Evolutionary conservation across 2,797 vertebrate species (phyloP).

Genomic region (Eulemur mongoz): DNA sequence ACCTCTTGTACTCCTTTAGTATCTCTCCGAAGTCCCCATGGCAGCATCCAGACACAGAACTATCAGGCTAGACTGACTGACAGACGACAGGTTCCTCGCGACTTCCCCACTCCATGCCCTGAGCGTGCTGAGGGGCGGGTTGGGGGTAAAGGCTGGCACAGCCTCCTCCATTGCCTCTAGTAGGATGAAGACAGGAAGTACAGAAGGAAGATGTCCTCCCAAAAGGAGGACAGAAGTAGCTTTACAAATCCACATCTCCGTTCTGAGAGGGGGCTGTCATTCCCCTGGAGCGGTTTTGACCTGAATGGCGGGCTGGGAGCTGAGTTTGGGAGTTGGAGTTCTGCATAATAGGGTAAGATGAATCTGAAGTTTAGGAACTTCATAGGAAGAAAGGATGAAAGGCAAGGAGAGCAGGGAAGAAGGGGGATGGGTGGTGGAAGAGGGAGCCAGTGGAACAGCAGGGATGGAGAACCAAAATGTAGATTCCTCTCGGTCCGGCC

Average conservation of each 20-base stretch:
- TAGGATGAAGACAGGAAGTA: background rate
- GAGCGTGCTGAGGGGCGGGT: background rate
- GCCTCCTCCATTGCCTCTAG: background rate
- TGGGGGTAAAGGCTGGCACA: background rate
- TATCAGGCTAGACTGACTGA: background rate
- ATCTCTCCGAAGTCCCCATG: background rate
- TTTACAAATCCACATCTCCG: background rate
- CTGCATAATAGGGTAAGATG: background rate
- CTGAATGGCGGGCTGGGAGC: background rate
- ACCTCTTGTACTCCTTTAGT: background rate
- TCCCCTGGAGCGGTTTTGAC: background rate
- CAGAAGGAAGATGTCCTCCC: background rate
- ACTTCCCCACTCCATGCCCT: background rate
- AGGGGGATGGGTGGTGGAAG: background rate
- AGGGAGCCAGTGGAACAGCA: background rate
- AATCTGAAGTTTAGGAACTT: background rate
- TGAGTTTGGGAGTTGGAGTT: background rate
- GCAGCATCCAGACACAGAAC: background rate
- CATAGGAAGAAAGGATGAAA: background rate
- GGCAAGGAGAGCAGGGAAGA: background rate
- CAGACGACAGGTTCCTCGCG: background rate
- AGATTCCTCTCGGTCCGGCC: background rate
- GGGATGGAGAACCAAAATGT: background rate
- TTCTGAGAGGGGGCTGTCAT: background rate
- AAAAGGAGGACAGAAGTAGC: background rate